Percentiles rank a stretch among this genome's conserved stretches.
Conservation (phyloP, 1,140 invertebrate species). For the Dendroctonus ponderosae region DNA sequence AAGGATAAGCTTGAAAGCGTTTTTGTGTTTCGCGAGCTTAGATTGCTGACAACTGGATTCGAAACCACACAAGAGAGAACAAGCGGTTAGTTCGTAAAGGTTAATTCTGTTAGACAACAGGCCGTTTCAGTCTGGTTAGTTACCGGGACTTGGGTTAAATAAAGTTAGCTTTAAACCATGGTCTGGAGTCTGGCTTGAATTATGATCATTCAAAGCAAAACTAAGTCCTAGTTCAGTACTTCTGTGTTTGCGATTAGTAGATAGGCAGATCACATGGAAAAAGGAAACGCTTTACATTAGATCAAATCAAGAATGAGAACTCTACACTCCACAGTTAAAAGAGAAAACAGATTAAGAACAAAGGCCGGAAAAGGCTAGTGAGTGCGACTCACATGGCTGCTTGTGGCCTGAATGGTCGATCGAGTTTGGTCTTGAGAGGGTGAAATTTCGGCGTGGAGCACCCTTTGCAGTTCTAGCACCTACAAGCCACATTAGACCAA, state of each 20-base stretch:
- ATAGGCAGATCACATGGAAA: too few species aligned
- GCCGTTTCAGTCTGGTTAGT: too few species aligned
- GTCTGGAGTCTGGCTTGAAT: too few species aligned
- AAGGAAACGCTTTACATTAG: background rate
- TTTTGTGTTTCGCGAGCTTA: background rate
- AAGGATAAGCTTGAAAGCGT: constrained; percentile 13
- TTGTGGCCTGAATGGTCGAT: constrained; percentile 43
- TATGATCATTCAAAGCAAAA: too few species aligned
- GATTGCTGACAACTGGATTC: constrained; percentile 2
- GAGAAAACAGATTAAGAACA: constrained; percentile 18
- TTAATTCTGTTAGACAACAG: too few species aligned
- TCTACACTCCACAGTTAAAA: constrained; percentile 13
- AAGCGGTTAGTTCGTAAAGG: background rate
- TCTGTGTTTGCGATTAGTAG: background rate
- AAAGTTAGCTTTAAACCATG: too few species aligned
- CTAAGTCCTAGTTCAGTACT: background rate
- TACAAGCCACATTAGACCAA: constrained; percentile 53
- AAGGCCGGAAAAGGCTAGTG: constrained; percentile 34
- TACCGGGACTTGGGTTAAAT: too few species aligned
- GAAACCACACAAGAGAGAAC: constrained; percentile 1
- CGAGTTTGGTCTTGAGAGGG: constrained; percentile 44
- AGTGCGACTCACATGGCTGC: constrained; percentile 47
- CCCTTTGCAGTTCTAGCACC: constrained; percentile 67
- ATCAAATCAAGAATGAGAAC: background rate
- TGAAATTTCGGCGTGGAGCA: constrained; percentile 63